Base-by-base conservation (phyloP, 2,113 vertebrate genomes). In the Macquaria australasica region DNA sequence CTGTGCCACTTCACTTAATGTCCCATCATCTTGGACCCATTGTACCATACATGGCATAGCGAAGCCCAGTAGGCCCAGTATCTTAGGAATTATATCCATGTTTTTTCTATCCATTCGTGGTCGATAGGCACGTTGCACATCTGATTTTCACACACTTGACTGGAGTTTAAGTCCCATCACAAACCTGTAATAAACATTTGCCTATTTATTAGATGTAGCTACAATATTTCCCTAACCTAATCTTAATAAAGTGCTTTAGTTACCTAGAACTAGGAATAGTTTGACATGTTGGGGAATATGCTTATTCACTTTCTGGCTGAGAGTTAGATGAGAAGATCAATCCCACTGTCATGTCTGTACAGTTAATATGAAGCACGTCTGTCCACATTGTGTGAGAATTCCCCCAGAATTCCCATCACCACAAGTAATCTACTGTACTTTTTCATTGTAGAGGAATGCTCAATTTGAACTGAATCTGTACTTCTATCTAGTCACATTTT, bases 1-100 rank as follows among this genome's bases (percentile, higher is more conserved):
- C 66, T 53, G 45, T 73, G 64, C 70, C 56, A 73, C 77, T 78
- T 70, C 8, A 8, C 20, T 64, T 69, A 43, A 66, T 58, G 59
- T 39, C 25, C 69, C 39, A 62, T 87, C 68, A 64, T 78, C 74
- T 71, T 68, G 39, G 31, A 11, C 45, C 45, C 14, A 51, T 23
- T 71, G 60, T 41, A 37, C 23, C 9, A 59, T 15, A 14, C 31
- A n/a, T 16, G 58, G 59, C 39, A 37, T 15, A 31, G 28, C 6
- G 3, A 41, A 58, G 63, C 28, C 28, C 28, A 31, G 28, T 31
- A 31, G 28, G 1, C 43, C 15, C 0, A 4, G 21, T 28, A 16
- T 25, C 16, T 12, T 16, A 3, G 10, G 37, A 73, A 21, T 77
- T 25, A 59, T 14, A 14, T 59, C 51, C 55, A 45, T 53, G 31